Conservation (phyloP, 2,888 invertebrate genomes). For the Lymantria monacha region DNA sequence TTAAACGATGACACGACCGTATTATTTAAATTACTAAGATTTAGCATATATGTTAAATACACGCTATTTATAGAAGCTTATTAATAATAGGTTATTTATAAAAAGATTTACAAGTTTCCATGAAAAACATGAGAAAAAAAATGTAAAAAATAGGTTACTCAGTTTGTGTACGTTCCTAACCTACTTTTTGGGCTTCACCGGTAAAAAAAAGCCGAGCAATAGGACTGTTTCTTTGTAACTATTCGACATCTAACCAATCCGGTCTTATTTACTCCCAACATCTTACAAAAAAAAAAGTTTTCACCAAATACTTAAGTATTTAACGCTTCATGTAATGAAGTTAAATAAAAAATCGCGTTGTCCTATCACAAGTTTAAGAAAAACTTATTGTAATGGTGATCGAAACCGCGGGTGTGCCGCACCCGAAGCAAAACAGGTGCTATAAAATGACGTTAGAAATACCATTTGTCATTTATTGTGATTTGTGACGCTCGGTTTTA, state of each 20-base stretch:
- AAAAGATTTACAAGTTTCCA: too few relatives aligned
- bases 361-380: slow-evolving; percentile 24
- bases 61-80: too few relatives aligned
- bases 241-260: neutral
- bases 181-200: neutral
- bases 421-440: slow-evolving; percentile 41
- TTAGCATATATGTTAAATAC: too few relatives aligned
- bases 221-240: neutral
- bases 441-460: slow-evolving; percentile 45
- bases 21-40: too few relatives aligned
- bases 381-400: slow-evolving; percentile 33
- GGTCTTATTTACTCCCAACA: slow-evolving; percentile 3
- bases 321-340: slow-evolving; percentile 28
- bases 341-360: slow-evolving; percentile 26
- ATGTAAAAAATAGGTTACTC: too few relatives aligned
- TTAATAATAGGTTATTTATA: too few relatives aligned
- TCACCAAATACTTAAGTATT: too few relatives aligned
- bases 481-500: slow-evolving; percentile 55
- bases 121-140: too few relatives aligned
- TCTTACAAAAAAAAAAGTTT: neutral
- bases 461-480: slow-evolving; percentile 51
- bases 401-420: slow-evolving; percentile 12
- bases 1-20: too few relatives aligned
- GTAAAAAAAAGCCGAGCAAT: neutral
- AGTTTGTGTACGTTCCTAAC: too few relatives aligned